Evolutionary conservation across 2,888 invertebrate species (phyloP).

Genomic region (Abscondita cerata): DNA sequence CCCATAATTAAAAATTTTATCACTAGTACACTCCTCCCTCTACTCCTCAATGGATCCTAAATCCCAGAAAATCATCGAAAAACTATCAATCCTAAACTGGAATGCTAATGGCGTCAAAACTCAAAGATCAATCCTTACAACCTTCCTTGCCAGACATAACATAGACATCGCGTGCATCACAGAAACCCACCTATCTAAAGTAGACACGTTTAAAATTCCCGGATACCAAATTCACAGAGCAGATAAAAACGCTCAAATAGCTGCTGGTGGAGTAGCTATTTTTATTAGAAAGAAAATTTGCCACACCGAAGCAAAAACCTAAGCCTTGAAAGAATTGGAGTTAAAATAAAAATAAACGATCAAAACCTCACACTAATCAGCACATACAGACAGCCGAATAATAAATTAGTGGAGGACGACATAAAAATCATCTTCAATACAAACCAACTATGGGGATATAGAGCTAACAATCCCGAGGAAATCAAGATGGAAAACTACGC

Average conservation of each 20-base stretch:
- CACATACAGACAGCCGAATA: no score
- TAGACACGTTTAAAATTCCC: constrained; percentile 7
- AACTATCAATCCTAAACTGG: constrained; percentile 12
- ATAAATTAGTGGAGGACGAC: no score
- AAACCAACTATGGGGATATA: no score
- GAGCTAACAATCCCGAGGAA: no score
- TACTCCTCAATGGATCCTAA: constrained; percentile 11
- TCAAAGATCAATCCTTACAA: constrained; percentile 8
- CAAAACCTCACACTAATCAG: no score
- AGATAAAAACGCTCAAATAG: constrained; percentile 1
- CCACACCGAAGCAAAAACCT: no score
- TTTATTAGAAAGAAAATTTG: neutral
- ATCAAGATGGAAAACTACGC: no score
- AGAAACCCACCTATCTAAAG: constrained; percentile 14
- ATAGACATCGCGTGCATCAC: constrained; percentile 16
- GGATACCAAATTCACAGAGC: constrained; percentile 8
- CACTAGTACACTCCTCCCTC: neutral
- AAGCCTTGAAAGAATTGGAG: no score
- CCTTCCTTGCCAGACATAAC: constrained; percentile 15
- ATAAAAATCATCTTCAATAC: no score
- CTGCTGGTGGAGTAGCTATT: constrained; percentile 2
- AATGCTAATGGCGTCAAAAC: constrained; percentile 11
- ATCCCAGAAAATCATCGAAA: neutral
- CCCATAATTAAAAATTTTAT: constrained; percentile 13
- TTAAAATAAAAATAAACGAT: no score